Conservation (phyloP, 2,113 vertebrate genomes). For the Cyphomyrus discorhynchus region DNA sequence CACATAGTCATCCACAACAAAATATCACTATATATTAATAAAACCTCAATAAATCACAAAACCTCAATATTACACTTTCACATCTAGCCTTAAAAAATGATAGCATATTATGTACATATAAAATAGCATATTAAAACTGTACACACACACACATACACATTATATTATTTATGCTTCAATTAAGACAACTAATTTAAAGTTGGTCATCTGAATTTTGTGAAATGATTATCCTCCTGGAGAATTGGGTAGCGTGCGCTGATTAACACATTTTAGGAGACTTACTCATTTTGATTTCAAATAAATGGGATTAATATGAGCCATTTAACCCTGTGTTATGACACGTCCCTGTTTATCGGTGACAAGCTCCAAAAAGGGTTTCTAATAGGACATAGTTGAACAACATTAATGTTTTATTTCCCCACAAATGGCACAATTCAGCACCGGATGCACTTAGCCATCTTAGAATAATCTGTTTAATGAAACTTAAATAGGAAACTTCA, state of each 20-base stretch:
- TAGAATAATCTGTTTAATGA: conserved; percentile 22
- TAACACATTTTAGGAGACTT: conserved; percentile 32
- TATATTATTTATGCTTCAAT: background rate
- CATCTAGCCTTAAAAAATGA: background rate
- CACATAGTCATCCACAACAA: background rate
- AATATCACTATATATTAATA: background rate
- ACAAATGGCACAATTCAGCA: conserved; percentile 29
- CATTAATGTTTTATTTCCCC: conserved; percentile 32
- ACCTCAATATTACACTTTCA: background rate
- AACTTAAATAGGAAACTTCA: conserved; percentile 9
- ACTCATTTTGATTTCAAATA: conserved; percentile 31
- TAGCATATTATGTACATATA: background rate
- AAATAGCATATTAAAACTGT: background rate
- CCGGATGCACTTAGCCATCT: conserved; percentile 19
- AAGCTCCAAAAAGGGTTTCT: conserved; percentile 31
- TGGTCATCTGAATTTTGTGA: conserved; percentile 3
- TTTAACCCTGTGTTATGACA: conserved; percentile 38
- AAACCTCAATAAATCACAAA: background rate
- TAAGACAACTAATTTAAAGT: background rate
- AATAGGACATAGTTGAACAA: conserved; percentile 30
- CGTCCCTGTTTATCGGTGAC: conserved; percentile 28
- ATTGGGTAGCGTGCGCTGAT: conserved; percentile 28
- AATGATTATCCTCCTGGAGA: conserved; percentile 13
- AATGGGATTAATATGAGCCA: conserved; percentile 35
- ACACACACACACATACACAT: background rate